These are phyloP conservation scores for Hylomyscus alleni DNA, from an alignment of 2,797 vertebrate genomes.

Conservation along the genomic window DNA sequence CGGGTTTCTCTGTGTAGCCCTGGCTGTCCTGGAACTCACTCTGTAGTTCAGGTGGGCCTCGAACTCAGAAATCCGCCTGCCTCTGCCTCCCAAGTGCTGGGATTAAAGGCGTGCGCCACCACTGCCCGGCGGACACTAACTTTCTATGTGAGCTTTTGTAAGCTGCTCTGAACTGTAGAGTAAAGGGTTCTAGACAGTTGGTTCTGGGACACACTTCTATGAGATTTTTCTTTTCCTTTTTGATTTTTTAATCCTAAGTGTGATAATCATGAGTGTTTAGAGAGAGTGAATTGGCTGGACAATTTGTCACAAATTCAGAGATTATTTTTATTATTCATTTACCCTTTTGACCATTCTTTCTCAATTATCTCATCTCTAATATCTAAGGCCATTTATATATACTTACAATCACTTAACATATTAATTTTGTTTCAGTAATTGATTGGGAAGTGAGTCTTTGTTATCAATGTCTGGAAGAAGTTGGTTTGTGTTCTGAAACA, in stretches of 20 bases:
- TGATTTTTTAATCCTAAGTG: background rate
- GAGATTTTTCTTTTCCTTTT: background rate
- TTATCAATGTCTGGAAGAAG: slow-evolving; percentile 40
- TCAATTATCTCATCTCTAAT: slow-evolving; percentile 59
- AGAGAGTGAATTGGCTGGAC: background rate
- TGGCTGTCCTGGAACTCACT: too few relatives aligned
- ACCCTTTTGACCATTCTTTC: background rate
- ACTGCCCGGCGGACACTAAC: too few relatives aligned
- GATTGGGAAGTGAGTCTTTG: slow-evolving; percentile 14
- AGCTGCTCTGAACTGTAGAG: background rate
- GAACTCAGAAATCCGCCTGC: too few relatives aligned
- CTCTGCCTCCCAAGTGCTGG: too few relatives aligned
- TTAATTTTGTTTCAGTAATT: slow-evolving; percentile 40
- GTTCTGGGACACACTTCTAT: slow-evolving; percentile 45
- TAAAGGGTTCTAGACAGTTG: background rate
- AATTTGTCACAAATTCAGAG: background rate
- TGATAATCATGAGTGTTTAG: background rate
- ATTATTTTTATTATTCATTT: slow-evolving; percentile 43
- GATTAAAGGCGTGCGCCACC: too few relatives aligned
- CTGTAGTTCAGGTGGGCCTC: too few relatives aligned
- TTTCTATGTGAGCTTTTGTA: background rate
- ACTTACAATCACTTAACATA: slow-evolving; percentile 64
- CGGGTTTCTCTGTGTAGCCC: too few relatives aligned
- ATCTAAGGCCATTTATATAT: slow-evolving; percentile 49
- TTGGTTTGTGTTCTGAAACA: background rate